These are phyloP conservation scores for Leptinotarsa haldemani DNA, from an alignment of 2,888 invertebrate species.

Conservation along the genomic window DNA sequence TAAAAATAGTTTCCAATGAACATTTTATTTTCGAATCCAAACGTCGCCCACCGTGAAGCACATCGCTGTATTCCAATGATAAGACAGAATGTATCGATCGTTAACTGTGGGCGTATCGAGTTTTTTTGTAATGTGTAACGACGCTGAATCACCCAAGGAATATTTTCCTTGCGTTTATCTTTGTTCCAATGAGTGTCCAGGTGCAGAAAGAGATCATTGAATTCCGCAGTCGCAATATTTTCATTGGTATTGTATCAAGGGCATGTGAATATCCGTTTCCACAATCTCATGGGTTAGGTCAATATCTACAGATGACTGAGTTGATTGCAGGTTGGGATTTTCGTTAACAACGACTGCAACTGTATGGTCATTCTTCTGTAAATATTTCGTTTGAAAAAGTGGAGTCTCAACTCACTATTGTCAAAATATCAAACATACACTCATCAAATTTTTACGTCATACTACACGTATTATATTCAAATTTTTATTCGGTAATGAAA, in stretches of 20 bases:
- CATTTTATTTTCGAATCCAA: no score
- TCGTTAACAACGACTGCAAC: no score
- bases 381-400: no score
- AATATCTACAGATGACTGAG: not conserved
- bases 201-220: constrained; percentile 10
- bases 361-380: no score
- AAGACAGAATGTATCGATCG: constrained; percentile 10
- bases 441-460: no score
- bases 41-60: not conserved
- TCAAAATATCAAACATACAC: no score
- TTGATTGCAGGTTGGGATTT: no score
- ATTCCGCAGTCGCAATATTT: not conserved
- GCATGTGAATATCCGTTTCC: constrained; percentile 1
- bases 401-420: no score
- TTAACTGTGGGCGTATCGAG: constrained; percentile 3
- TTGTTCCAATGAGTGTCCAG: constrained; percentile 8
- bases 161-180: constrained; percentile 6
- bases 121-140: constrained; percentile 1
- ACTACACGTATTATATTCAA: no score
- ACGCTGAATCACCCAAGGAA: constrained; percentile 8
- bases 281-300: not conserved
- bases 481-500: no score
- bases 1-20: no score
- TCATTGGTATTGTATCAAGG: not conserved
- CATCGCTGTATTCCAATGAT: not conserved